phyloP scores from a whole-genome alignment of 2,888 invertebrate genomes.

The Andrena bicolor region DNA sequence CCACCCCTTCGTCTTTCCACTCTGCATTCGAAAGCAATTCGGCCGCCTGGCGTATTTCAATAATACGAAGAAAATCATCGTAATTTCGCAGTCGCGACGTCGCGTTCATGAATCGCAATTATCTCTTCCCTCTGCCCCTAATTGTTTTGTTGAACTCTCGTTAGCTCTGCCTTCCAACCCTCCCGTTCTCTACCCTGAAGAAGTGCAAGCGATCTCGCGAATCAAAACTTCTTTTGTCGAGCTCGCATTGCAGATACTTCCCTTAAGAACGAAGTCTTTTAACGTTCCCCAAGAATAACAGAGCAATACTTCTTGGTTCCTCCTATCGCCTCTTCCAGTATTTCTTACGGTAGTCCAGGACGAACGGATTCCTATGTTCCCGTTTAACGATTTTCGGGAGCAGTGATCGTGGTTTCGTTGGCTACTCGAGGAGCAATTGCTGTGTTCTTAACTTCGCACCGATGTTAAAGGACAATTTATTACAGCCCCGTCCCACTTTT shows the following conservation, averaged over 20 bases:
- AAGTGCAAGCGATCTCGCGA: constrained; percentile 13
- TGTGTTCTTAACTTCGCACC: no score
- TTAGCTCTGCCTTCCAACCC: constrained; percentile 21
- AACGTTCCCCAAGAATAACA: background rate
- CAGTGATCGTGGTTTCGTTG: background rate
- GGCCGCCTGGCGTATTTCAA: constrained; percentile 52
- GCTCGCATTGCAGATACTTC: constrained; percentile 14
- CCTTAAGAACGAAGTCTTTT: background rate
- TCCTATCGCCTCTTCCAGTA: no score
- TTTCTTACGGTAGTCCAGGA: no score
- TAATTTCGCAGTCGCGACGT: constrained; percentile 50
- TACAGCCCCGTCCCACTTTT: no score
- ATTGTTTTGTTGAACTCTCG: constrained; percentile 52
- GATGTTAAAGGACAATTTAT: no score
- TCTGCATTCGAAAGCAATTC: constrained; percentile 52
- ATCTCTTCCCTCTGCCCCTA: constrained; percentile 19
- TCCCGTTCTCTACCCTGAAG: background rate
- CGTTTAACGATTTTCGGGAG: background rate
- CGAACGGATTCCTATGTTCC: background rate
- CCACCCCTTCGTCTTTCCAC: background rate
- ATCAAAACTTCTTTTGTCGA: constrained; percentile 10
- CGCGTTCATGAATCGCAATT: constrained; percentile 55
- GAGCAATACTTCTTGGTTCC: background rate
- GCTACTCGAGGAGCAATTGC: no score
- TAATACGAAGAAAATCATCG: constrained; percentile 56